Evolutionary conservation across 2,888 invertebrate genomes (phyloP), one percentile per base, ranked within the genome.

Genomic region (Xestia xanthographa): DNA sequence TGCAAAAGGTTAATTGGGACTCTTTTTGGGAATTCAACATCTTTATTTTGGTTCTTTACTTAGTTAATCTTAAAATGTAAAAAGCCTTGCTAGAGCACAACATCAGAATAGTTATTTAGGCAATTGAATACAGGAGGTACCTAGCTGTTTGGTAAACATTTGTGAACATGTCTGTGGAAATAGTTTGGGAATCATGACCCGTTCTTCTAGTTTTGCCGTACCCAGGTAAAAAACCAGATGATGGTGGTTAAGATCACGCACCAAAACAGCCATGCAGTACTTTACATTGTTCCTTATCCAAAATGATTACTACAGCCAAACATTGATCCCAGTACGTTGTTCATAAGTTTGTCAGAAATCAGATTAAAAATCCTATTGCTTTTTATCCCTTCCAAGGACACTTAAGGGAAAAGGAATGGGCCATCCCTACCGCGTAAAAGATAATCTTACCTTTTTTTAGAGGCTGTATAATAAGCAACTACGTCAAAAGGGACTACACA

Each of bases 351-450:
- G 11, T 48, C 48, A 34, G 22, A 4, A 73, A 50, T 17, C 22
- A 53, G 45, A 73, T 48, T 75, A 63, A 48, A 76, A 82, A 77
- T 11, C 9, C n/a, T 14, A 65, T 34, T 48, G 17, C 12, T 63
- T 77, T 48, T 48, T 14, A 63, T 63, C 5, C 41, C 14, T 75
- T 53, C 9, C 9, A 14, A 17, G 22, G 26, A 41, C 38, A 45
- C 34, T 41, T 48, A n/a, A 34, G n/a, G 29, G 53, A 29, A n/a
- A 56, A 76, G 1, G 14, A 63, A 63, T 22, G 41, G n/a, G 29
- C 29, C 45, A 45, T n/a, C n/a, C 38, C n/a, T 77, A 41, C 34
- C 45, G 29, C 11, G 14, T 41, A 29, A 50, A 81, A 29, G 63
- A 82, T 75, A 76, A 41, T 22, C 11, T 56, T 41, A 9, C 22